Evolutionary conservation across 1,140 invertebrate genomes (phyloP).

Genomic region (Microvelia longipes): DNA sequence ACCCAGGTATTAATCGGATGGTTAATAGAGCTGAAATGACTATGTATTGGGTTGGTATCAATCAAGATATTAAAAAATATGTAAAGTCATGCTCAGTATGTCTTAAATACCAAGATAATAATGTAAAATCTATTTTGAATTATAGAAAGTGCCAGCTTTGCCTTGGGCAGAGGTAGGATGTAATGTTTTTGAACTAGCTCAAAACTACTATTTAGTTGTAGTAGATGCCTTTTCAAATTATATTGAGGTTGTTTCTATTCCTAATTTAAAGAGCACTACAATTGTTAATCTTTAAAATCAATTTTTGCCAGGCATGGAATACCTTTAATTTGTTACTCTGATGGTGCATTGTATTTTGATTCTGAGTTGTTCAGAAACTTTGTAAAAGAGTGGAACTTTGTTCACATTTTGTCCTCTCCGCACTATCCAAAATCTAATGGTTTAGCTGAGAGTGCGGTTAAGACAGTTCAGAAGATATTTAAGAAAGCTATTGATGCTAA

Average conservation of each 20-base stretch:
- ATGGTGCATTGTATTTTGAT: slow-evolving; percentile 7
- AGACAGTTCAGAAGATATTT: slow-evolving; percentile 4
- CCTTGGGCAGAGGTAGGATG: slow-evolving; percentile 5
- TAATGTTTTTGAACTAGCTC: slow-evolving; percentile 4
- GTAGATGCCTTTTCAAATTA: slow-evolving; percentile 10
- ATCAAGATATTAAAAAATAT: not conserved
- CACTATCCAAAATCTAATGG: slow-evolving; percentile 8
- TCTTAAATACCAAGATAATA: slow-evolving; percentile 1
- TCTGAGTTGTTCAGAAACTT: slow-evolving; percentile 1
- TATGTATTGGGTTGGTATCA: not conserved
- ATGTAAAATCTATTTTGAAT: slow-evolving; percentile 2
- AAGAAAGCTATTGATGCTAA: slow-evolving; percentile 7
- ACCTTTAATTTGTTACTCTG: slow-evolving; percentile 2
- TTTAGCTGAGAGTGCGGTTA: slow-evolving; percentile 4
- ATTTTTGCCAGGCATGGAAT: slow-evolving; percentile 8
- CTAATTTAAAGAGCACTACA: slow-evolving; percentile 2
- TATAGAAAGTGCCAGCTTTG: slow-evolving; percentile 6
- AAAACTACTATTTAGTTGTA: slow-evolving; percentile 5
- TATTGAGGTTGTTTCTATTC: slow-evolving; percentile 1
- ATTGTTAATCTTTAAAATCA: slow-evolving; percentile 4
- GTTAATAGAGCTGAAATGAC: not conserved
- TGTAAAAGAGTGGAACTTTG: not conserved
- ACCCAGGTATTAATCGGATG: not conserved
- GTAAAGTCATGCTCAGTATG: not conserved
- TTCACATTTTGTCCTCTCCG: slow-evolving; percentile 2